Conservation (phyloP, 2,797 vertebrate genomes). For the Bucorvus abyssinicus region DNA sequence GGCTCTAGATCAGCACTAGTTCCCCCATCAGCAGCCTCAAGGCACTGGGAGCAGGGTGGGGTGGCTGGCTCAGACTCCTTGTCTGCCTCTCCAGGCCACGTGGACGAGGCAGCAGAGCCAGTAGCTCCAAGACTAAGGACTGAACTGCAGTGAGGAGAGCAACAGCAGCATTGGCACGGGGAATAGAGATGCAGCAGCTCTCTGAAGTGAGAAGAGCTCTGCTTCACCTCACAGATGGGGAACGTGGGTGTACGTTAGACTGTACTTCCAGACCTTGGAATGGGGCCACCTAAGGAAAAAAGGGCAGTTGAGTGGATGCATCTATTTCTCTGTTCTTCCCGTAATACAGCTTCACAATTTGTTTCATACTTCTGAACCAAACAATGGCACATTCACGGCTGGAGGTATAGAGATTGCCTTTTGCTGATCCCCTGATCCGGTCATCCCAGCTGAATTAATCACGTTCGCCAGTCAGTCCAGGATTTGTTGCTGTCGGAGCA, state of each 20-base stretch:
- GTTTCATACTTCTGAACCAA: constrained; percentile 34
- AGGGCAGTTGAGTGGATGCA: neutral
- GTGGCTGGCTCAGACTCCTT: neutral
- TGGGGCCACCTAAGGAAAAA: neutral
- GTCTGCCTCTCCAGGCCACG: neutral
- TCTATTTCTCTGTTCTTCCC: neutral
- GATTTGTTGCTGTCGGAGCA: constrained; percentile 53
- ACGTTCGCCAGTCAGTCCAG: neutral
- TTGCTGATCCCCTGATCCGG: constrained; percentile 50
- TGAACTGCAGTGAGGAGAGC: neutral
- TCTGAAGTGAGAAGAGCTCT: neutral
- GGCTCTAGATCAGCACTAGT: neutral
- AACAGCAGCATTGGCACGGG: fast-evolving
- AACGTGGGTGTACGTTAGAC: neutral
- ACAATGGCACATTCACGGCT: constrained; percentile 37
- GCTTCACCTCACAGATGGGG: neutral
- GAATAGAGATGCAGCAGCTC: neutral
- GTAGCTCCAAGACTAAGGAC: neutral
- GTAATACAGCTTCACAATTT: neutral
- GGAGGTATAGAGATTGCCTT: constrained; percentile 40
- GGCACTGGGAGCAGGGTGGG: neutral
- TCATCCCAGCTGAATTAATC: constrained; percentile 28
- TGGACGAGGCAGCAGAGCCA: neutral
- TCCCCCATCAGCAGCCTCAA: neutral
- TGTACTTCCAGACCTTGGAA: neutral